Percentiles rank a stretch among this genome's conserved stretches.
These are phyloP conservation scores for Argynnis bischoffii DNA, from an alignment of 2,888 invertebrate genomes.

Conservation along the genomic window DNA sequence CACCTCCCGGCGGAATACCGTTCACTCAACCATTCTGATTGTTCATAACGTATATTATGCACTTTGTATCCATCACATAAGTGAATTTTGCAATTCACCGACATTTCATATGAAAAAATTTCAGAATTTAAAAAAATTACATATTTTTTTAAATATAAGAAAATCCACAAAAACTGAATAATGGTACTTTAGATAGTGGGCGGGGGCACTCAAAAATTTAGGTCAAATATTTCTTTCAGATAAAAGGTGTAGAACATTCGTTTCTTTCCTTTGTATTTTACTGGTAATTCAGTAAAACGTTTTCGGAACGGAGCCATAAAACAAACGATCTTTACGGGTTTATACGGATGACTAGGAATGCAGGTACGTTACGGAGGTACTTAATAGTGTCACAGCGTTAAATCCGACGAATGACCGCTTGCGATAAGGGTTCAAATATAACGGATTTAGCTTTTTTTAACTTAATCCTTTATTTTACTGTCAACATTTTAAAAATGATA, in stretches of 20 bases:
- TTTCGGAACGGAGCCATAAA: slow-evolving; percentile 42
- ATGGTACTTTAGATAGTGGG: slow-evolving; percentile 13
- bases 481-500: slow-evolving; percentile 20
- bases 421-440: slow-evolving; percentile 36
- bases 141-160: not conserved
- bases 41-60: slow-evolving; percentile 36
- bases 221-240: slow-evolving; percentile 30
- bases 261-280: slow-evolving; percentile 40
- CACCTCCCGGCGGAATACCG: slow-evolving; percentile 38
- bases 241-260: slow-evolving; percentile 35
- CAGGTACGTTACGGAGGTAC: slow-evolving; percentile 39
- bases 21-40: slow-evolving; percentile 39
- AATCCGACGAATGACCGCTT: slow-evolving; percentile 42
- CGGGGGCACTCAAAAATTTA: slow-evolving; percentile 20
- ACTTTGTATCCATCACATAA: slow-evolving; percentile 26
- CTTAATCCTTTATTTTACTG: slow-evolving; percentile 32
- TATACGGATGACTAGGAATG: slow-evolving; percentile 40
- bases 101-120: not conserved
- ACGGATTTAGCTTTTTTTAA: slow-evolving; percentile 38
- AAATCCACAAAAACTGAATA: slow-evolving; percentile 13
- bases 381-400: slow-evolving; percentile 42
- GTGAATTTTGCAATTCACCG: slow-evolving; percentile 2
- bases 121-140: not conserved
- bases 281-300: slow-evolving; percentile 41
- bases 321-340: slow-evolving; percentile 41